Base-by-base conservation (phyloP, 2,797 vertebrate genomes). In the Sandelia bainsii region DNA sequence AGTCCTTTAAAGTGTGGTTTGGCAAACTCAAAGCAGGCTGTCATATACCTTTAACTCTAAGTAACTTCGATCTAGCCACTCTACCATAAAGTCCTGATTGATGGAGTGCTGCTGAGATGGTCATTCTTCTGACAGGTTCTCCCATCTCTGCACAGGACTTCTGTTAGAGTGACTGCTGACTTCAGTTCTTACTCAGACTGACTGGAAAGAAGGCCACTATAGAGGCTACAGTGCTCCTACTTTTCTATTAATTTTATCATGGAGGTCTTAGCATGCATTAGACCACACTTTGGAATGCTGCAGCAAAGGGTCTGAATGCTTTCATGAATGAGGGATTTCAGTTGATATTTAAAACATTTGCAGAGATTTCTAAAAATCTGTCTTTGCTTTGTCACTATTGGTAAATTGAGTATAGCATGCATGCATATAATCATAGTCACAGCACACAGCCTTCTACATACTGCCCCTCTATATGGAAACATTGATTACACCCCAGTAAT, bases 401-500 rank as follows among this genome's bases (percentile, higher is more conserved):
- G 19, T 32, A 8, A 7, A 32, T 19, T 19, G 51, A 50, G 20
- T 25, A 10, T 8, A 16, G 23, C 50, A 68, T 81, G 64, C 56
- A 61, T 69, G 53, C 62, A 79, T 71, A 68, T 74, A 59, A 48
- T 62, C 56, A 71, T 69, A 70, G 62, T 59, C 34, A 39, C 61
- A 59, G 64, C n/a, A 32, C 64, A 63, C 52, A 67, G 79, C 66
- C 48, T 54, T 69, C 49, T 62, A 25, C 72, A 54, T 69, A 67
- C 57, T 56, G 74, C 54, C 22, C 1, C 72, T 78, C 25, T 27
- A 6, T 69, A 74, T 80, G 64, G 73, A 85, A 74, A 78, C 76
- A 82, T 73, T 85, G 85, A 81, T 87, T 74, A 81, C 76, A 75
- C 84, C 77, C 57, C 50, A 73, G 63, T 85, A 76, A 89, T 77